These are phyloP conservation scores for Stegana nigrithorax DNA, from an alignment of 2,888 invertebrate genomes.

Conservation along the genomic window DNA sequence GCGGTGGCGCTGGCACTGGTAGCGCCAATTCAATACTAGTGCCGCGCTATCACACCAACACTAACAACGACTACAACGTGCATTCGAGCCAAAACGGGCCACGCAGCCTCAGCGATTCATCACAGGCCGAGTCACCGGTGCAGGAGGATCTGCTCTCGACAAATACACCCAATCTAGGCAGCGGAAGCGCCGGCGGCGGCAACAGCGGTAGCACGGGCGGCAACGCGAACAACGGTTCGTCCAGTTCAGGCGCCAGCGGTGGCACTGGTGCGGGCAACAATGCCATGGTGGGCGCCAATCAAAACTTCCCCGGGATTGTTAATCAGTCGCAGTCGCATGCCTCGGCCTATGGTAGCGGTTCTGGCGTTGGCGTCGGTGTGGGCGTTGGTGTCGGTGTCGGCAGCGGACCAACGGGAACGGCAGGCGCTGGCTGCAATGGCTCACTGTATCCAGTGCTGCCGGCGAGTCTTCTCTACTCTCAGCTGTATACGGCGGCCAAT, in stretches of 20 bases:
- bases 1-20: conserved; percentile 44
- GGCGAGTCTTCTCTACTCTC: conserved; percentile 84
- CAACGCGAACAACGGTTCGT: conserved; percentile 30
- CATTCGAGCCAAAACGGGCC: conserved; percentile 75
- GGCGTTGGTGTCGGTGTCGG: conserved; percentile 51
- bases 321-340: conserved; percentile 72
- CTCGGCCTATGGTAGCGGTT: conserved; percentile 63
- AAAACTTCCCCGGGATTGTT: conserved; percentile 70
- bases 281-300: conserved; percentile 58
- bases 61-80: conserved; percentile 74
- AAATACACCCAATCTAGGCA: conserved; percentile 74
- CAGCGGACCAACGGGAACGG: conserved; percentile 43
- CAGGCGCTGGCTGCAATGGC: conserved; percentile 75
- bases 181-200: conserved; percentile 69
- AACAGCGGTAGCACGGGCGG: conserved; percentile 69
- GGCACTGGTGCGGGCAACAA: conserved; percentile 46
- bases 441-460: conserved; percentile 83
- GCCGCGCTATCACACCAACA: conserved; percentile 74
- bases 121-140: conserved; percentile 85
- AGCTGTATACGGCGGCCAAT: conserved; percentile 83
- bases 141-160: conserved; percentile 80
- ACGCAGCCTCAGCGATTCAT: conserved; percentile 84
- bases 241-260: conserved; percentile 42
- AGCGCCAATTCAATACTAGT: conserved; percentile 71
- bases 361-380: conserved; percentile 69